Conservation (phyloP, 92 coral and sea anemone genomes). For the Phymanthus crucifer region DNA sequence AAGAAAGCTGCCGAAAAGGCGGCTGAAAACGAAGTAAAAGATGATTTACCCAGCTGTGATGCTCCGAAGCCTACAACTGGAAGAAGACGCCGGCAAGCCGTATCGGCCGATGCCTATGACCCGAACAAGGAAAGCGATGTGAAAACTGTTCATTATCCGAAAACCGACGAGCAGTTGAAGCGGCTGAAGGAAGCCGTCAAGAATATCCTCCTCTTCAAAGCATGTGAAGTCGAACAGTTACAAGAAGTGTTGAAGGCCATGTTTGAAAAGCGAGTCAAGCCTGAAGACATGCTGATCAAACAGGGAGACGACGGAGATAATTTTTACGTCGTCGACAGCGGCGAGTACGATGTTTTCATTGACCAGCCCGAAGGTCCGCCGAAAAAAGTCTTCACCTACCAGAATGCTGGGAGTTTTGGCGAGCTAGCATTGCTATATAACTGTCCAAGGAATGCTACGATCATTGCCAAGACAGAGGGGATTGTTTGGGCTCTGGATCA, state of each 20-base stretch:
- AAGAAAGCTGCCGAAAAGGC: constrained; percentile 79
- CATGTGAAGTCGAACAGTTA: constrained; percentile 89
- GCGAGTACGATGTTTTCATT: constrained; percentile 86
- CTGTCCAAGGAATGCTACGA: constrained; percentile 98
- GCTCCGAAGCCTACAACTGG: constrained; percentile 81
- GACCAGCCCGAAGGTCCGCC: constrained; percentile 55
- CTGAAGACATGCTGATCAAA: constrained; percentile 77
- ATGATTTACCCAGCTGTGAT: constrained; percentile 63
- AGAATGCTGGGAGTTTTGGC: constrained; percentile 89
- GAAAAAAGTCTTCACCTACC: constrained; percentile 88
- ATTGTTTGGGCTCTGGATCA: constrained; percentile 94
- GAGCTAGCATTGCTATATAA: constrained; percentile 98
- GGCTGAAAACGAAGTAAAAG: constrained; percentile 64
- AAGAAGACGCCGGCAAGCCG: constrained; percentile 85
- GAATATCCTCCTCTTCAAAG: constrained; percentile 83
- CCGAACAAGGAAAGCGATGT: constrained; percentile 71
- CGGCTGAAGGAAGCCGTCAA: constrained; percentile 82
- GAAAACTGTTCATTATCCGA: constrained; percentile 82
- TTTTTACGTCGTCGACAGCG: constrained; percentile 91
- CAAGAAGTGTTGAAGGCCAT: constrained; percentile 81
- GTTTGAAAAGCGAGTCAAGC: constrained; percentile 83
- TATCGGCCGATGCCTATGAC: constrained; percentile 95
- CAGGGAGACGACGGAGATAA: constrained; percentile 98
- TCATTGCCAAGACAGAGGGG: constrained; percentile 84
- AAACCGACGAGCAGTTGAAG: constrained; percentile 79